Evolutionary conservation across 2,888 invertebrate species (phyloP).

Genomic region (Rotaria magnacalcarata): DNA sequence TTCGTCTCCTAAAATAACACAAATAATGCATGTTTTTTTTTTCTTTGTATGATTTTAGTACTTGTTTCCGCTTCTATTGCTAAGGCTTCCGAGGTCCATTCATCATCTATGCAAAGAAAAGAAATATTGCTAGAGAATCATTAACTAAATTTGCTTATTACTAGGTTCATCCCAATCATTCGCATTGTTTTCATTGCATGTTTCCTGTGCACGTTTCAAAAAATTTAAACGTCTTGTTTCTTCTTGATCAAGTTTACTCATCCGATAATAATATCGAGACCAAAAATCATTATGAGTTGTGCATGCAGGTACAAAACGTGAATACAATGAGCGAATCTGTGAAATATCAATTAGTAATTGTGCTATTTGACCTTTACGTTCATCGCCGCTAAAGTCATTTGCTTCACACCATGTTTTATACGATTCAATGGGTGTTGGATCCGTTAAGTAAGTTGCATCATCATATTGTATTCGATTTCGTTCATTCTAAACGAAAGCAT

Average conservation of each 20-base stretch:
- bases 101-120: neutral
- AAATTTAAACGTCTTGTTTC: neutral
- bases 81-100: neutral
- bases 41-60: neutral
- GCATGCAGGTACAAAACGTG: neutral
- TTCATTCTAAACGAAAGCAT: neutral
- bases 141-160: neutral
- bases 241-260: neutral
- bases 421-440: neutral
- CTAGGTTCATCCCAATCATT: slow-evolving; percentile 8
- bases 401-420: neutral
- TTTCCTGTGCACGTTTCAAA: neutral
- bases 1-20: neutral
- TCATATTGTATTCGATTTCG: neutral
- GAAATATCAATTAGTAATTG: slow-evolving; percentile 18
- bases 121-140: too few relatives aligned
- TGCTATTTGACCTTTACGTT: neutral
- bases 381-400: neutral
- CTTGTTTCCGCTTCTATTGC: neutral
- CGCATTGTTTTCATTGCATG: neutral
- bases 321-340: neutral
- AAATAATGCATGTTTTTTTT: neutral
- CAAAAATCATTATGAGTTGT: slow-evolving; percentile 22
- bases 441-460: neutral
- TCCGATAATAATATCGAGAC: neutral